Conservation (phyloP, 2,113 vertebrate genomes). For the Pelecanus crispus region DNA sequence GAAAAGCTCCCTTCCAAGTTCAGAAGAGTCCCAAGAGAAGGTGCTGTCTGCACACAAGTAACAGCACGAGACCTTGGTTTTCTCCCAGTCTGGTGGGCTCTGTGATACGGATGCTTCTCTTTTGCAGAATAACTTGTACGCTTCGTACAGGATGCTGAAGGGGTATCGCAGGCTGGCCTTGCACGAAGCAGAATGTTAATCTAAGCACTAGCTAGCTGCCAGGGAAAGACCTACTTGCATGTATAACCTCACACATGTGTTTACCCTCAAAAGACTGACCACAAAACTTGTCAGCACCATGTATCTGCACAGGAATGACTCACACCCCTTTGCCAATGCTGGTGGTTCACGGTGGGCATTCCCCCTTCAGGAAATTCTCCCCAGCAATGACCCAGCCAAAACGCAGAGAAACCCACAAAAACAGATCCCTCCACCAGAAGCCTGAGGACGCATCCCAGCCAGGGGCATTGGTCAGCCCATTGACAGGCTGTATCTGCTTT, state of each 20-base stretch:
- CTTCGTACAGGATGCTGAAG: accelerated
- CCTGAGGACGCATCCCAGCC: background rate
- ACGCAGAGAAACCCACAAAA: background rate
- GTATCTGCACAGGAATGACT: accelerated
- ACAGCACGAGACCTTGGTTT: background rate
- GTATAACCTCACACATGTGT: accelerated
- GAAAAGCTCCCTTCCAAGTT: background rate
- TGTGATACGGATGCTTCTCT: background rate
- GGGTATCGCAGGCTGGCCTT: no score
- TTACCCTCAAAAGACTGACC: background rate
- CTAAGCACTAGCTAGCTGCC: background rate
- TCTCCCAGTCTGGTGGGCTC: background rate
- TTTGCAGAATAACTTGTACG: accelerated
- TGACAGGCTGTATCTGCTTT: constrained; percentile 51
- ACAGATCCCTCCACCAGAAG: background rate
- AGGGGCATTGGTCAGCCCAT: constrained; percentile 2
- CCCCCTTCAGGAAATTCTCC: background rate
- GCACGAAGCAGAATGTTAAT: background rate
- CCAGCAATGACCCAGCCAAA: accelerated
- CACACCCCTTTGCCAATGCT: accelerated
- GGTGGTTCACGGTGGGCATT: accelerated
- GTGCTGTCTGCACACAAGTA: background rate
- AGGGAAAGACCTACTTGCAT: background rate
- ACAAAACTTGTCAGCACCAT: background rate
- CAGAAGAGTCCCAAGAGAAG: background rate